Evolutionary conservation across 1,140 invertebrate genomes (phyloP), one percentile per base, ranked within the genome.

Genomic region (Platorchestia sp.): DNA sequence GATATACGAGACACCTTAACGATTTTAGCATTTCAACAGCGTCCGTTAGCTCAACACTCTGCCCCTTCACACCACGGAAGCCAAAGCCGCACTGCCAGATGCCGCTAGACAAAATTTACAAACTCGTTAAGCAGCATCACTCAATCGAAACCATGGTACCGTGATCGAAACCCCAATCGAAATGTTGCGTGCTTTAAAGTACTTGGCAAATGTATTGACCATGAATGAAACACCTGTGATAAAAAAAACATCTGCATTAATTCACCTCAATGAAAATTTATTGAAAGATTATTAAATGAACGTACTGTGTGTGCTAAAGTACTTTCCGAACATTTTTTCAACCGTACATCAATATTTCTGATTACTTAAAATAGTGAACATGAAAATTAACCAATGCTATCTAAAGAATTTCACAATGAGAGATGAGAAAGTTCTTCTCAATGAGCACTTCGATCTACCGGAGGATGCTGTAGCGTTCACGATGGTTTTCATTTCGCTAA

Each of bases 401-500:
- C 19, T 27, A 36, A 75, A 75, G 27, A 10, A 75, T 3, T 75
- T 36, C 36, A 27, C 10, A 41, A 42, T 5, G 41, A 42, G 36
- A 89, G 41, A 19, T 89, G 87, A 89, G 5, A 89, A 89, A 41
- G 87, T 41, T 89, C n/a, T 44, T 89, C 87, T 42, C 41, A 89
- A 41, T 14, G 43, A 89, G 87, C 36, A 89, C 87, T 89, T 89
- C 87, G 87, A 89, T 89, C 87, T 5, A 89, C 27, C 87, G 41
- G 14, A 89, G 43, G 87, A 89, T 89, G 87, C 87, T 89, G 3
- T 41, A 42, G 87, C 87, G 87, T 89, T 89, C 87, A 89, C 87
- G 87, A 42, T 89, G 3, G 42, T 42, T 36, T 89, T 36, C 59
- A 22, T 36, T 75, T 3, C 59, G 27, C 36, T 22, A 22, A 51